Evolutionary conservation across 2,113 vertebrate genomes (phyloP), one percentile per base, ranked within the genome.

Genomic region (Seriola dumerili): DNA sequence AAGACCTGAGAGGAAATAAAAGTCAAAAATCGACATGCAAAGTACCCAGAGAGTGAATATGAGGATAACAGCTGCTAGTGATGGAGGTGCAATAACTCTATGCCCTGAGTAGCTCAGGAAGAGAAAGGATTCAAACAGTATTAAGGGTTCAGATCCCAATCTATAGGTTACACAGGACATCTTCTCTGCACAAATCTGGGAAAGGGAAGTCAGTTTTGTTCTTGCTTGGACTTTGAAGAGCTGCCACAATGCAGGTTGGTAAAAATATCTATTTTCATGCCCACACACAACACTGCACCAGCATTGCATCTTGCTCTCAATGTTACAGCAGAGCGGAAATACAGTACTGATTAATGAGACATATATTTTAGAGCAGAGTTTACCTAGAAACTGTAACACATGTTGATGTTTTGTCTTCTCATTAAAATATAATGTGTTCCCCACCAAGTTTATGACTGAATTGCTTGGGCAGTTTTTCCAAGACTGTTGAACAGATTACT

Each of bases 361-460:
- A 4, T 11, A 7, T 1, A 48, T 29, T 58, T 65, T n/a, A 4
- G 8, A 44, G 34, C 1, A 4, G 16, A 8, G 48, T 57, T 72
- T 58, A n/a, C 42, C 42, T 25, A 58, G 76, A 76, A 72, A 74
- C 46, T 55, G 40, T 38, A 42, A 48, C 11, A 25, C 59, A 70
- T 16, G 75, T 78, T 44, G 52, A 72, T 69, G 48, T 29, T 80
- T 88, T 78, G 64, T 76, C 36, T 61, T 68, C 70, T 79, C 72
- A 62, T 88, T 73, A 86, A 70, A 75, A 80, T 71, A 76, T 81
- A 74, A 85, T 23, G 57, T 32, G n/a, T 44, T 54, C 32, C 72
- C 40, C 44, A 6, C 78, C 52, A 57, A 63, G 58, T 73, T 78
- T 36, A 36, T 71, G 52, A 67, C 23, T 75, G 76, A 71, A 74